These are phyloP conservation scores for Jordanella pulchra DNA, from an alignment of 2,797 vertebrate species.

Conservation along the genomic window DNA sequence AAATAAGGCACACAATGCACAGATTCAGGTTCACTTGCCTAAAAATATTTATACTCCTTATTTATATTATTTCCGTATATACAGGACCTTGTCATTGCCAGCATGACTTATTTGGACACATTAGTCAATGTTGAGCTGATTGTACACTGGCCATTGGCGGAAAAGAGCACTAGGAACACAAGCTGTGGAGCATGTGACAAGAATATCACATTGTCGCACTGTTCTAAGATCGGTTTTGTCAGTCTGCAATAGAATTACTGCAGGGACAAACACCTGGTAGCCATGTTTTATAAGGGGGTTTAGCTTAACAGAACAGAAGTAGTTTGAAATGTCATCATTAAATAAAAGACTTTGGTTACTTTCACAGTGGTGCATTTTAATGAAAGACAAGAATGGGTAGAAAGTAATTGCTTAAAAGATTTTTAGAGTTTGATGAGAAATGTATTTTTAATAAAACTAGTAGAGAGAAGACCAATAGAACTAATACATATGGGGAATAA, in stretches of 20 bases:
- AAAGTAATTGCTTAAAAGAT: conserved; percentile 38
- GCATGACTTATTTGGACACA: conserved; percentile 91
- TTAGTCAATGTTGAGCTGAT: conserved; percentile 80
- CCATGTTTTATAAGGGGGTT: conserved; percentile 37
- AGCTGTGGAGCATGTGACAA: conserved; percentile 50
- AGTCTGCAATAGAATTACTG: conserved; percentile 45
- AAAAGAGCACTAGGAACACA: conserved; percentile 53
- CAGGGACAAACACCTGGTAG: conserved; percentile 19
- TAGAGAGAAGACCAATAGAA: conserved; percentile 49
- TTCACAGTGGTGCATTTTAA: conserved; percentile 43
- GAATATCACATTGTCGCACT: conserved; percentile 55
- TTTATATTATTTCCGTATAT: conserved; percentile 87
- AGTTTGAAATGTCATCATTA: conserved; percentile 50
- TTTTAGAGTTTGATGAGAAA: conserved; percentile 43
- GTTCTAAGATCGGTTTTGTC: conserved; percentile 53
- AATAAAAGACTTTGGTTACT: conserved; percentile 52
- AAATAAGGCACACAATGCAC: conserved; percentile 99
- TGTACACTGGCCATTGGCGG: conserved; percentile 78
- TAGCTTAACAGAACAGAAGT: conserved; percentile 36
- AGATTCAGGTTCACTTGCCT: conserved; percentile 95
- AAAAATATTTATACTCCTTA: conserved; percentile 88
- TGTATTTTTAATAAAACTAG: conserved; percentile 57
- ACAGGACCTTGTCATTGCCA: conserved; percentile 92
- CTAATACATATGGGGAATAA: conserved; percentile 40
- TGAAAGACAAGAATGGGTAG: conserved; percentile 46